Percentiles rank a stretch among this genome's conserved stretches.
phyloP scores from a whole-genome alignment of 2,113 vertebrate species.

The Cephalopholis sonnerati region DNA sequence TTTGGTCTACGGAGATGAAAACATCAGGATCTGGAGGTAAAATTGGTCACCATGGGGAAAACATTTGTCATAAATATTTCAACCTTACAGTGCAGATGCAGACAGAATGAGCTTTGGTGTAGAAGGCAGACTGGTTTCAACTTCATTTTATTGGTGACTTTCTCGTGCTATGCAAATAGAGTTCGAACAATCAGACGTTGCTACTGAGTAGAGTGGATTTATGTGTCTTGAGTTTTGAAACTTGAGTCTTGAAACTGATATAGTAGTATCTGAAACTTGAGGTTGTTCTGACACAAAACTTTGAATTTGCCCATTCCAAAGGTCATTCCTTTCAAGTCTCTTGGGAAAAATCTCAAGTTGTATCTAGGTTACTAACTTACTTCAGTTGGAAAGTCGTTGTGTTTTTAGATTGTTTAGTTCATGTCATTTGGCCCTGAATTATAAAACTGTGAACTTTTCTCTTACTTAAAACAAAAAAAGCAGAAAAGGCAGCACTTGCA shows the following conservation, averaged over 20 bases:
- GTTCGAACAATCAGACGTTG: not conserved
- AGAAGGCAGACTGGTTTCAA: not conserved
- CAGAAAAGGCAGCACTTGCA: not conserved
- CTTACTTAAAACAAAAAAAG: not conserved
- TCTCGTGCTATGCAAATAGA: not conserved
- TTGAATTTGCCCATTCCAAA: not conserved
- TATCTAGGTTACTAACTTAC: not conserved
- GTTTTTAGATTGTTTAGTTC: not conserved
- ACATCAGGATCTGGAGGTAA: not conserved
- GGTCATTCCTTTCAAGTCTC: no score
- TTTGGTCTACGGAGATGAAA: not conserved
- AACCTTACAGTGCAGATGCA: not conserved
- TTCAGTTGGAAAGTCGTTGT: not conserved
- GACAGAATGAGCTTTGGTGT: not conserved
- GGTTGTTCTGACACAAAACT: no score
- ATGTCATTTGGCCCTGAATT: not conserved
- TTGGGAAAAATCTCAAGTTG: not conserved
- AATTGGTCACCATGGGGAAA: not conserved
- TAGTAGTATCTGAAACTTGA: not conserved
- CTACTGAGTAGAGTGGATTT: not conserved
- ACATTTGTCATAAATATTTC: not conserved
- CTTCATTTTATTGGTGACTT: not conserved
- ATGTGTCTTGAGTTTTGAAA: not conserved
- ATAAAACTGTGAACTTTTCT: not conserved
- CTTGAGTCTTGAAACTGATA: not conserved